These are phyloP conservation scores for Mustela erminea DNA, from an alignment of 2,797 vertebrate genomes.

Conservation along the genomic window DNA sequence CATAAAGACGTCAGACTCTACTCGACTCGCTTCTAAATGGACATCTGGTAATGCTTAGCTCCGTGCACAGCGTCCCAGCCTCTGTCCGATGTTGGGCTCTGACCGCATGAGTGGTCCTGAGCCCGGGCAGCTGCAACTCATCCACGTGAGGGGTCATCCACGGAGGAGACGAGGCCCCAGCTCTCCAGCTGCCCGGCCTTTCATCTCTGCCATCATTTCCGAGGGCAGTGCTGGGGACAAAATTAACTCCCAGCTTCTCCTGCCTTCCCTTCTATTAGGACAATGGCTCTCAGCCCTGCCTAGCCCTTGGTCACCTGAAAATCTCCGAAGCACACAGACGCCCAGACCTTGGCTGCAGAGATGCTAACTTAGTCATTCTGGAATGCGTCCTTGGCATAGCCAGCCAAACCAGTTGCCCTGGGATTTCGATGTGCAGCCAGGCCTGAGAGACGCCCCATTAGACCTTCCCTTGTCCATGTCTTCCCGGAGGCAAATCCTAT, in stretches of 20 bases:
- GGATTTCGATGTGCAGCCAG: not conserved
- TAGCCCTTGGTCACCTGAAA: not conserved
- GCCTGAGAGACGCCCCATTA: fast-evolving
- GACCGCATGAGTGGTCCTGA: not conserved
- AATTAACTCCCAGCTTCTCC: not conserved
- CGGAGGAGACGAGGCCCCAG: fast-evolving
- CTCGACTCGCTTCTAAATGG: not conserved
- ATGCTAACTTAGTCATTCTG: not conserved
- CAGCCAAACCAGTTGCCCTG: not conserved
- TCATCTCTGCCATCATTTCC: not conserved
- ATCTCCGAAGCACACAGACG: fast-evolving
- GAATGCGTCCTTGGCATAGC: not conserved
- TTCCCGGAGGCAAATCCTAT: not conserved
- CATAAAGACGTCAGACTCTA: not conserved
- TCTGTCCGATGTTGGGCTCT: too few species aligned
- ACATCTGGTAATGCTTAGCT: not conserved
- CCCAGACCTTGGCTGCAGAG: not conserved
- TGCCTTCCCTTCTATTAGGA: too few species aligned
- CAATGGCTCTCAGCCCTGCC: not conserved
- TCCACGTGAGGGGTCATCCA: fast-evolving
- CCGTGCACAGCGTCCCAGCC: fast-evolving
- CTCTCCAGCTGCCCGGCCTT: too few species aligned
- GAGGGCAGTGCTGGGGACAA: not conserved
- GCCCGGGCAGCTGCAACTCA: fast-evolving
- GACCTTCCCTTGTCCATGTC: not conserved